phyloP scores from a whole-genome alignment of 2,888 invertebrate species.

The Cantharis lateralis region DNA sequence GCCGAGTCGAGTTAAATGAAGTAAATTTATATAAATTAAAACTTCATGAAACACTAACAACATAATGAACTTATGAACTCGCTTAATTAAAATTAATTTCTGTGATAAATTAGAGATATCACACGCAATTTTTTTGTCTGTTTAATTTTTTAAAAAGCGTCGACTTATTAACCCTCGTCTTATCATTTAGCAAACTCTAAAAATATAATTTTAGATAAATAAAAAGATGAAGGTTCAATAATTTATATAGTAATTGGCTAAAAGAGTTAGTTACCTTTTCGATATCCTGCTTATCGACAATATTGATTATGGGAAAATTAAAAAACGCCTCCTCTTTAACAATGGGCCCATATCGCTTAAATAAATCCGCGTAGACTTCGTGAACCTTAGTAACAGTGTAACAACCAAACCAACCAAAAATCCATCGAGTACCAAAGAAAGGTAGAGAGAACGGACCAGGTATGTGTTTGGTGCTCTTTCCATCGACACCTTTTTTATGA shows the following conservation, averaged over 20 bases:
- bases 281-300: slow-evolving; percentile 73
- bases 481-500: slow-evolving; percentile 6
- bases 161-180: not conserved
- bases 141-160: not conserved
- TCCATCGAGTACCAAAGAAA: slow-evolving; percentile 79
- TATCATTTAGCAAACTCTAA: not conserved
- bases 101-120: not conserved
- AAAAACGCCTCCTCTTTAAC: slow-evolving; percentile 78
- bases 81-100: not conserved
- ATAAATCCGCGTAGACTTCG: slow-evolving; percentile 78
- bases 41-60: not conserved
- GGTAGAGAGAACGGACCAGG: slow-evolving; percentile 79
- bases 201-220: not conserved
- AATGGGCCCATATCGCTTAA: slow-evolving; percentile 74
- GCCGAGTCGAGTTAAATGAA: no score
- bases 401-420: slow-evolving; percentile 67
- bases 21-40: not conserved
- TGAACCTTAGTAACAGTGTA: slow-evolving; percentile 77
- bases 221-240: not conserved
- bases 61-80: not conserved
- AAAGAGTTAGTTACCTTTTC: slow-evolving; percentile 62
- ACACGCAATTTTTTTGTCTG: not conserved
- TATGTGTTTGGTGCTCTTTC: slow-evolving; percentile 54
- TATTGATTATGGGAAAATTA: slow-evolving; percentile 72
- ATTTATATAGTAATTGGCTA: slow-evolving; percentile 23